Base-by-base conservation (phyloP, 2,113 vertebrate species). In the Nerophis ophidion region DNA sequence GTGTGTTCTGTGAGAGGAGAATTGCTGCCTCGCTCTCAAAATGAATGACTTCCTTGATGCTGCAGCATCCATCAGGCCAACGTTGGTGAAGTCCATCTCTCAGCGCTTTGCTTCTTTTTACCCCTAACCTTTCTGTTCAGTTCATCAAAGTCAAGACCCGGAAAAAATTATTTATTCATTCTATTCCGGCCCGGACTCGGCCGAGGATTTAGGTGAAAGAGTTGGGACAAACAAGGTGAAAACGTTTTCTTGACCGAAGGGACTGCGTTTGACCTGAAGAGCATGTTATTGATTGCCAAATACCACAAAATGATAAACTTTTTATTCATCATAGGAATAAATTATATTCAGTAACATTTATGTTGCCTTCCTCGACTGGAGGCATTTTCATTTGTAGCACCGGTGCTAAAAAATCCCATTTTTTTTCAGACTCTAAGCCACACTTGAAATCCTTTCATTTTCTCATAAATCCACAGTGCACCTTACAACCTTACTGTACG, bases 31-130 rank as follows among this genome's bases (percentile, higher is more conserved):
- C 76, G 71, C 72, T 71, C 74, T 78, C 79, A 74, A 62, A 82
- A 86, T 87, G 78, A 86, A 86, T 84, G 81, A 86, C 68, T 66
- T 7, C 61, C 81, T 72, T 66, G 65, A 54, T 75, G 76, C 73
- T 33, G 44, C 34, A 54, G 60, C 55, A 79, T 86, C 72, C 77
- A 66, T 87, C 80, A 77, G 72, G 52, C 48, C 64, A 63, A 53
- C 69, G 84, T 79, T 68, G 74, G 69, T 13, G 55, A 72, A 63
- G 65, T 61, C 26, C 74, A 63, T 68, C 73, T 72, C 69, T 55
- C 15, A 8, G 47, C 35, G 58, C 65, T 68, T 76, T 74, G 57
- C 52, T 35, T 53, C 33, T 66, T 77, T 72, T 66, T 57, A 47
- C 44, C 19, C 34, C 44, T 50, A 65, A 60, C 59, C 62, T 61